A percentile compares a stretch with the other conserved stretches of the same genome.
phyloP scores from a whole-genome alignment of 2,113 vertebrate species.

The Megalops atlanticus region DNA sequence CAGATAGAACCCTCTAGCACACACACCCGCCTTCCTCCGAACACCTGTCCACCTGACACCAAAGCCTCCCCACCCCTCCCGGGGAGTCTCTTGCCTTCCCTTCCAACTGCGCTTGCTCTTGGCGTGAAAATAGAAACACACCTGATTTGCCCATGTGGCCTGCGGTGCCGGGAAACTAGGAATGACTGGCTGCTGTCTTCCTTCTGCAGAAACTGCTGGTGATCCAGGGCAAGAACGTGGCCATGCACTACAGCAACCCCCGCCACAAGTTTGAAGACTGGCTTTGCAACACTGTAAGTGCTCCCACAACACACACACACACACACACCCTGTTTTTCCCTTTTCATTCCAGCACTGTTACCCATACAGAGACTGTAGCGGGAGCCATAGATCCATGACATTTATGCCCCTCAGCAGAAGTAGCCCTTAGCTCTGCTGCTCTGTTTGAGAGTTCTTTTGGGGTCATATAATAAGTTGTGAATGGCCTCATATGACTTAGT shows the following conservation, averaged over 20 bases:
- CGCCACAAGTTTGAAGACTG: conserved; percentile 98
- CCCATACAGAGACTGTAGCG: background rate
- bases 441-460: background rate
- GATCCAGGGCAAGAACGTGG: conserved; percentile 94
- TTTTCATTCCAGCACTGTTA: background rate
- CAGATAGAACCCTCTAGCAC: conserved; percentile 59
- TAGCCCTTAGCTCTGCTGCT: background rate
- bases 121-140: conserved; percentile 71
- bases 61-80: conserved; percentile 69
- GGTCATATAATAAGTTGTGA: background rate
- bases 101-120: conserved; percentile 95
- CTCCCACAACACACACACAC: background rate
- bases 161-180: conserved; percentile 53
- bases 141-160: conserved; percentile 26
- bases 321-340: background rate
- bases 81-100: conserved; percentile 84
- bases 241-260: conserved; percentile 98
- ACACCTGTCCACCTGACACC: conserved; percentile 66
- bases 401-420: background rate
- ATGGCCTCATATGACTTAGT: background rate
- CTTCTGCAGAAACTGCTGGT: conserved; percentile 95
- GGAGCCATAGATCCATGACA: too few species aligned
- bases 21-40: conserved; percentile 65
- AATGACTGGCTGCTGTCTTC: conserved; percentile 74
- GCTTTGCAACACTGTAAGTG: conserved; percentile 95